phyloP scores from a whole-genome alignment of 2,888 invertebrate genomes.

The Lasioglossum zephyrum region DNA sequence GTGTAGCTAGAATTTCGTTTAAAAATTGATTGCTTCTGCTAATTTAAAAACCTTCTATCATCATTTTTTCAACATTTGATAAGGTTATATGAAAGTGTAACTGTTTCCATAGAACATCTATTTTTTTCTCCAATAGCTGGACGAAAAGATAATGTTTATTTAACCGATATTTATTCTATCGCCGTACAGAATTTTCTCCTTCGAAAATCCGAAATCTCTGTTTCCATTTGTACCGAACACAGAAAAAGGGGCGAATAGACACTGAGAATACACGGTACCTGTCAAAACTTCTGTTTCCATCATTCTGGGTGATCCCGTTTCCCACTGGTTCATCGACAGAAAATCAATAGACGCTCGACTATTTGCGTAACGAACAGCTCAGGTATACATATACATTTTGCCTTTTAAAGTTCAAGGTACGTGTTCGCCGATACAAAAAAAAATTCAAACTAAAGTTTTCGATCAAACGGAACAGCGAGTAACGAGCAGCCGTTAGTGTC shows the following conservation, averaged over 20 bases:
- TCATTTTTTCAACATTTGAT: not conserved
- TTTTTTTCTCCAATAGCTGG: not conserved
- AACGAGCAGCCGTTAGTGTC: not conserved
- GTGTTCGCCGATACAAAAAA: not conserved
- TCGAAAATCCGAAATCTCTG: not conserved
- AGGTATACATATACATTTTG: not conserved
- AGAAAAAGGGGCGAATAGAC: conserved; percentile 12
- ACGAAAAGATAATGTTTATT: not conserved
- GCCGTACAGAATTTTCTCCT: not conserved
- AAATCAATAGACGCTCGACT: conserved; percentile 51
- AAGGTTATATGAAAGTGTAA: not conserved
- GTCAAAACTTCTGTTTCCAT: conserved; percentile 55
- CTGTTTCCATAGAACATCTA: not conserved
- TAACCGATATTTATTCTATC: not conserved
- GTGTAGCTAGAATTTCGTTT: not conserved
- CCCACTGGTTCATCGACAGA: conserved; percentile 37
- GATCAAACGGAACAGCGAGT: not conserved
- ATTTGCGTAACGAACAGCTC: conserved; percentile 45
- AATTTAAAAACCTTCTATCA: not conserved
- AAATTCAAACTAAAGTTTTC: not conserved
- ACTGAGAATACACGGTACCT: conserved; percentile 14
- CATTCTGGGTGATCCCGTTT: conserved; percentile 18
- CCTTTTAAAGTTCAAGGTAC: not conserved
- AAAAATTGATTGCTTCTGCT: no score
- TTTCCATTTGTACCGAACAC: conserved; percentile 7